Conservation (phyloP, 1,140 invertebrate species). For the Thrips palmi region DNA sequence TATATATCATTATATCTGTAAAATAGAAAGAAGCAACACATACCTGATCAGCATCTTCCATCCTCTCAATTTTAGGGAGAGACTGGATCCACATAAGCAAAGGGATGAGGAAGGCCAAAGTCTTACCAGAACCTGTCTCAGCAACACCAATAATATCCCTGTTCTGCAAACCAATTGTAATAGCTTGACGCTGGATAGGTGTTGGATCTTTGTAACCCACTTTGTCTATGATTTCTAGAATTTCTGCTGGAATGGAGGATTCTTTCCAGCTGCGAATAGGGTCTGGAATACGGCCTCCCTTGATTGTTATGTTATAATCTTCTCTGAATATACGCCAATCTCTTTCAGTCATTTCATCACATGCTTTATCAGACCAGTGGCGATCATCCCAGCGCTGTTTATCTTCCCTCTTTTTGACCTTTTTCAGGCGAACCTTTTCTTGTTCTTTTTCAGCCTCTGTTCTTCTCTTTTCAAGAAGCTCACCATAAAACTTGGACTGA, state of each 20-base stretch:
- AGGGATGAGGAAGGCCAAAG: slow-evolving; percentile 94
- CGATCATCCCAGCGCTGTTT: slow-evolving; percentile 98
- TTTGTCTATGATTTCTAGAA: slow-evolving; percentile 87
- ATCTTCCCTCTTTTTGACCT: slow-evolving; percentile 88
- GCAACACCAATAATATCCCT: slow-evolving; percentile 99
- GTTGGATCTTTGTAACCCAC: slow-evolving; percentile 97
- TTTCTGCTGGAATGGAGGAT: slow-evolving; percentile 74
- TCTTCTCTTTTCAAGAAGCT: slow-evolving; percentile 82
- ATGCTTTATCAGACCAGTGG: slow-evolving; percentile 93
- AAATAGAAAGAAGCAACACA: slow-evolving; percentile 1
- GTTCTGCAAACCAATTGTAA: slow-evolving; percentile 96
- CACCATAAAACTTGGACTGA: slow-evolving; percentile 95
- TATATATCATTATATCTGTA: slow-evolving; percentile 4
- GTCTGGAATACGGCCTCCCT: slow-evolving; percentile 93
- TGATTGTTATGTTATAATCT: slow-evolving; percentile 98
- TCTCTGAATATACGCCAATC: slow-evolving; percentile 99
- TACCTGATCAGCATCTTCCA: slow-evolving; percentile 74
- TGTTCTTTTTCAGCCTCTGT: slow-evolving; percentile 96
- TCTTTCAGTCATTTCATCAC: slow-evolving; percentile 93
- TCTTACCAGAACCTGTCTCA: slow-evolving; percentile 97
- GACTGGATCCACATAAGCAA: slow-evolving; percentile 96
- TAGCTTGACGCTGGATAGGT: slow-evolving; percentile 97
- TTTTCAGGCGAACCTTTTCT: slow-evolving; percentile 86
- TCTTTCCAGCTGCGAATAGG: slow-evolving; percentile 93
- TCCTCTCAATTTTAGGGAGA: slow-evolving; percentile 83